Evolutionary conservation across 2,888 invertebrate species (phyloP), one percentile per base, ranked within the genome.

Genomic region (Chymomyza fuscimana): DNA sequence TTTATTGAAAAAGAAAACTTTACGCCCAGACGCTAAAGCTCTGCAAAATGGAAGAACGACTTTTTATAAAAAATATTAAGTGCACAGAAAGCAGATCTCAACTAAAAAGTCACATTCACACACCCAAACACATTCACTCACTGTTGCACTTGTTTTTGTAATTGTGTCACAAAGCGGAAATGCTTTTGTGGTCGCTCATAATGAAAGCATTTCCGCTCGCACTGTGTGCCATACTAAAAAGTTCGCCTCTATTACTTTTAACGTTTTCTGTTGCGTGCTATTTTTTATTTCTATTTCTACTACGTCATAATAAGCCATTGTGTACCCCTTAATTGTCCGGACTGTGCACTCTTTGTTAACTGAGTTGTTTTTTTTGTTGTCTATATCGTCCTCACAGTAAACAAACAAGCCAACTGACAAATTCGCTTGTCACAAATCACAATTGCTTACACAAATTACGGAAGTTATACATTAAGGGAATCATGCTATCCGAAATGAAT

Each of bases 391-490:
- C 40, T 46, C 12, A 12, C 12, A 12, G 40, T 46, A 19, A 19
- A 46, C 65, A 65, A 54, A 50, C 46, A 36, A 65, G 46, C 66
- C 72, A 74, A 64, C 82, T 86, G 87, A 84, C 87, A 86, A 84
- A 84, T 84, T 84, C 80, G 80, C 70, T 84, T 86, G 85, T 86
- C 85, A 86, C 85, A 79, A 78, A 76, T 70, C 70, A 73, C 86
- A 84, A 87, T 88, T 83, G 88, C 74, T 71, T 65, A 72, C 82
- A 84, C 81, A 88, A 83, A 79, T 79, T 88, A 83, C 83, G 82
- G 51, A 63, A 60, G 58, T 60, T 12, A 46, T 7, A 46, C 40
- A 46, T 46, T 46, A 46, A 46, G 12, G 3, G 22, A 25, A 19
- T 5, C 10, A 6, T 19, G 1, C 58, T 12, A 15, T 9, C 22